Base-by-base conservation (phyloP, 2,888 invertebrate species). In the Salticus scenicus region DNA sequence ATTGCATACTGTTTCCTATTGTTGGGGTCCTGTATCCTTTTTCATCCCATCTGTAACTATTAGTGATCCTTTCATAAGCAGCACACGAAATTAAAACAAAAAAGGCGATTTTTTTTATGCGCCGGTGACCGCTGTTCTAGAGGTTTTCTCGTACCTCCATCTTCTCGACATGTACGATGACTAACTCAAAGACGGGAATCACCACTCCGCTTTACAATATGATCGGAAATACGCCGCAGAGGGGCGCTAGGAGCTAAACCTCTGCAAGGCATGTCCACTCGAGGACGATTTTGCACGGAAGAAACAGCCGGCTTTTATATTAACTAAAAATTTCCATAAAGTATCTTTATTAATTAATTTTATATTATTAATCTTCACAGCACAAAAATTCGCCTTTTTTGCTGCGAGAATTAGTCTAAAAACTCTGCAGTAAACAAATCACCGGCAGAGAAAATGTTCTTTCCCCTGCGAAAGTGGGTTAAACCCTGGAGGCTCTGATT, bases 231-330 rank as follows among this genome's bases (percentile, higher is more conserved):
- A 63, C 20, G 30, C 17, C 7, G 31, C 28, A 73, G 63, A 73
- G 72, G 73, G 64, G 72, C 67, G 57, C 77, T 77, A 28, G 41
- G 14, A 2, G 31, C 77, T 10, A 28, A 72, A 77, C 72, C 73
- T 33, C 83, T 77, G 77, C 73, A 77, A 83, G 77, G 51, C 77
- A 72, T 72, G 77, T 78, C 83, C 83, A 83, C 83, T 83, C 4
- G n/a, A 5, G 24, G 24, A 10, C 37, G 10, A 8, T n/a, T n/a
- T 37, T 24, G 30, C 14, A 12, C 14, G 30, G 12, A 31, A n/a
- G 28, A 31, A 41, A 28, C 28, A 31, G 28, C 66, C 77, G 37
- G 70, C 57, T 78, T 70, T 20, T 33, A 10, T 27, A 47, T 10
- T 41, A 20, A n/a, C 20, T 31, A 14, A 17, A 27, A 1, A 0